Conservation (phyloP, 2,113 vertebrate genomes). For the Microtus richardsoni region DNA sequence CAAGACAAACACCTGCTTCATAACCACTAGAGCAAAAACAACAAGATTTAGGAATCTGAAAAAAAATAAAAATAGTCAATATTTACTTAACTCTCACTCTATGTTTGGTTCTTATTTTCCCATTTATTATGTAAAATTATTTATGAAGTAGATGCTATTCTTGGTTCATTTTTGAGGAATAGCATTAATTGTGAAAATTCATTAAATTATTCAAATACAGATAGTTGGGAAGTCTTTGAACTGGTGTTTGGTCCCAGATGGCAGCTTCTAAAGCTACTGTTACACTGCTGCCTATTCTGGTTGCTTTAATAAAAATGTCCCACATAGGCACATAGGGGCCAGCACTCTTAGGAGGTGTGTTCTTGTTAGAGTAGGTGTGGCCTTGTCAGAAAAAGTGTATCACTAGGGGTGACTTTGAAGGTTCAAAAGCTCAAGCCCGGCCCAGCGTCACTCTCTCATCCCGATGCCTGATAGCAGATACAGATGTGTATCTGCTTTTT, state of each 20-base stretch:
- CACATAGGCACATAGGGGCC: neutral
- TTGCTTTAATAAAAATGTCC: neutral
- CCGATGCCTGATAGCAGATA: neutral
- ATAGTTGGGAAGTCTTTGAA: neutral
- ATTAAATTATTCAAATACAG: neutral
- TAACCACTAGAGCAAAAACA: slow-evolving; percentile 48
- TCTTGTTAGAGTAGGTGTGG: neutral
- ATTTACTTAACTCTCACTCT: slow-evolving; percentile 40
- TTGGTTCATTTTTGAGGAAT: neutral
- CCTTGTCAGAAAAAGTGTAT: neutral
- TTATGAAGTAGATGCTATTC: neutral
- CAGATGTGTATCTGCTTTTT: neutral
- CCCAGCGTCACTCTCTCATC: neutral
- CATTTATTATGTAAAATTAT: neutral
- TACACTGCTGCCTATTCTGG: neutral
- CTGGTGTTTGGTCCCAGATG: neutral
- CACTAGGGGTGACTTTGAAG: neutral
- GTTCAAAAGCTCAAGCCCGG: neutral
- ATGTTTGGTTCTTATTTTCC: neutral
- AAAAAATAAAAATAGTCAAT: slow-evolving; percentile 58
- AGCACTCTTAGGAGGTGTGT: neutral
- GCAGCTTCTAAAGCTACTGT: neutral
- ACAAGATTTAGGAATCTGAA: slow-evolving; percentile 22
- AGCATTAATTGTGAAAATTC: neutral
- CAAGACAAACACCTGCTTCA: slow-evolving; percentile 40